A percentile compares a stretch with the other conserved stretches of the same genome.
These are phyloP conservation scores for Protonibea diacanthus DNA, from an alignment of 2,797 vertebrate species.

Conservation along the genomic window DNA sequence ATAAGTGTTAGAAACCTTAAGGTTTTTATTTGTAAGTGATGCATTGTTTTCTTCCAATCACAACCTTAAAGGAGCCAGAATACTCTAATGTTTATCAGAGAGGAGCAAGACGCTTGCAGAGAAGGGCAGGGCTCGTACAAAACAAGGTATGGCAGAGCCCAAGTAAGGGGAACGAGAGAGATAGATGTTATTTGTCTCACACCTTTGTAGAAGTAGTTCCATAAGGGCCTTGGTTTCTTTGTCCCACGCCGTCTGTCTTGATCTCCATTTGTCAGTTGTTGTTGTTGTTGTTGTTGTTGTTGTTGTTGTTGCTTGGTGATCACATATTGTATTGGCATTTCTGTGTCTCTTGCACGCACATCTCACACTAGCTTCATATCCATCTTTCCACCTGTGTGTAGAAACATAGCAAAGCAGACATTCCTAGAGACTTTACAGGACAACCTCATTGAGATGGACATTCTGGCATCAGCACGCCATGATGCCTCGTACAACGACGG, in stretches of 20 bases:
- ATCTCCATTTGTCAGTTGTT: slow-evolving; percentile 69
- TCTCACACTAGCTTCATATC: slow-evolving; percentile 93
- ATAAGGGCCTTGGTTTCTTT: slow-evolving; percentile 80
- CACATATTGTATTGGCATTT: slow-evolving; percentile 74
- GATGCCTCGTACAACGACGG: slow-evolving; percentile 96
- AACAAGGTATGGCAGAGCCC: slow-evolving; percentile 85
- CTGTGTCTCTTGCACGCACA: slow-evolving; percentile 88
- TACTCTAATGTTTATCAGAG: slow-evolving; percentile 91
- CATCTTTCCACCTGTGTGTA: slow-evolving; percentile 97
- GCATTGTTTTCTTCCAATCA: slow-evolving; percentile 86
- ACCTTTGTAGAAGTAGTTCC: slow-evolving; percentile 82
- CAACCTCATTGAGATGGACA: slow-evolving; percentile 99
- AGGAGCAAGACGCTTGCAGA: slow-evolving; percentile 88
- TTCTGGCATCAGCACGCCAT: slow-evolving; percentile 95
- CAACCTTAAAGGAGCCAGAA: slow-evolving; percentile 89
- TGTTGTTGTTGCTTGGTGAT: slow-evolving; percentile 69
- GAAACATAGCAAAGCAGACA: slow-evolving; percentile 99
- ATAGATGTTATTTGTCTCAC: slow-evolving; percentile 76
- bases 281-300: slow-evolving; percentile 36
- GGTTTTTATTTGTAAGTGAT: slow-evolving; percentile 76
- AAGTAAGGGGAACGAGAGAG: slow-evolving; percentile 60
- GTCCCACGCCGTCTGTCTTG: slow-evolving; percentile 56
- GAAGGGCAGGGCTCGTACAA: slow-evolving; percentile 90
- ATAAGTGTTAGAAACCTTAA: slow-evolving; percentile 42
- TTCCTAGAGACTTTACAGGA: slow-evolving; percentile 99